Evolutionary conservation across 2,888 invertebrate species (phyloP).

Genomic region (Salticus scenicus): DNA sequence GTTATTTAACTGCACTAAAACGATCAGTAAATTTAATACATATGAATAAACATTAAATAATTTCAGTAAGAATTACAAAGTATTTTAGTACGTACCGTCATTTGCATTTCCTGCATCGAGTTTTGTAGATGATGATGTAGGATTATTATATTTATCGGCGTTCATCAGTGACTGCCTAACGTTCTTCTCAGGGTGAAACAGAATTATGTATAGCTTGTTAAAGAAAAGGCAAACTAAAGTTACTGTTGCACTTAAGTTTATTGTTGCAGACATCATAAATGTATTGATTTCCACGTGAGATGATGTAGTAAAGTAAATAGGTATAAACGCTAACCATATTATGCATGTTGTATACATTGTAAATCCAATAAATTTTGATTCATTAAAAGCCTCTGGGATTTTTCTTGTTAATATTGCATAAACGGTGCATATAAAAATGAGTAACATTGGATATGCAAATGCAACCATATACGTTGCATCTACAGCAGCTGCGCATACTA

Average conservation of each 20-base stretch:
- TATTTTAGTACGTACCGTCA: slow-evolving; percentile 62
- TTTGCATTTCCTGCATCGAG: slow-evolving; percentile 61
- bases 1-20: no score
- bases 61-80: no score
- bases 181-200: slow-evolving; percentile 91
- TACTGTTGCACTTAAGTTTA: slow-evolving; percentile 94
- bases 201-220: slow-evolving; percentile 93
- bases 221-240: slow-evolving; percentile 94
- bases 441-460: slow-evolving; percentile 90
- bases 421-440: slow-evolving; percentile 83
- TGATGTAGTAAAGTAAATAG: slow-evolving; percentile 80
- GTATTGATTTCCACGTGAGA: slow-evolving; percentile 85
- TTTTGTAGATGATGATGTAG: slow-evolving; percentile 31
- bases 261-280: slow-evolving; percentile 96
- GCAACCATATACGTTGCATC: slow-evolving; percentile 83
- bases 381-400: slow-evolving; percentile 78
- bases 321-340: slow-evolving; percentile 77
- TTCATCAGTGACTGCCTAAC: slow-evolving; percentile 81
- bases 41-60: no score
- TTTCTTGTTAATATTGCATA: slow-evolving; percentile 77
- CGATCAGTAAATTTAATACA: no score
- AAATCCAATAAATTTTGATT: slow-evolving; percentile 77
- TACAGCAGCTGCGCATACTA: slow-evolving; percentile 91
- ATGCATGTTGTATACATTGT: slow-evolving; percentile 96
- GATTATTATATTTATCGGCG: slow-evolving; percentile 49